Conservation (phyloP, 1,140 invertebrate species). For the Oscheius sp. region DNA sequence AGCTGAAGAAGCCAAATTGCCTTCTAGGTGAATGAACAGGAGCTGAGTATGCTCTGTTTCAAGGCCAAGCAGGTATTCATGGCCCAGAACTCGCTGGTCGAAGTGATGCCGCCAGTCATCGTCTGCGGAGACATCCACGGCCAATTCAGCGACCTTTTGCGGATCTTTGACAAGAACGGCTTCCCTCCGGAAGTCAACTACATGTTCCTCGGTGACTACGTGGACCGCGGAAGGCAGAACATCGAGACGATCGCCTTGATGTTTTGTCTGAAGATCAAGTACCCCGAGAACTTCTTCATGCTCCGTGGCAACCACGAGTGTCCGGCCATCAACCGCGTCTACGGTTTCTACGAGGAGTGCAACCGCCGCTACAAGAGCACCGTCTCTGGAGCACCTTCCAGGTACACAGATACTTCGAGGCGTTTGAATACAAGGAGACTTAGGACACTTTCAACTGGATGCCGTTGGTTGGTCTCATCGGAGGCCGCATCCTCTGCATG, state of each 20-base stretch:
- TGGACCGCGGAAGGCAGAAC: constrained; percentile 50
- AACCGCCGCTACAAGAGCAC: constrained; percentile 65
- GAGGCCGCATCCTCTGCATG: constrained; percentile 81
- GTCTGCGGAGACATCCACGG: constrained; percentile 56
- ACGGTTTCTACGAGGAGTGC: constrained; percentile 70
- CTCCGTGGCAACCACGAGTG: constrained; percentile 67
- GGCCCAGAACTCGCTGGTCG: constrained; percentile 67
- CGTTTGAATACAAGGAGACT: neutral
- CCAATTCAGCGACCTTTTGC: constrained; percentile 50
- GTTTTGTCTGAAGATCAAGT: constrained; percentile 67
- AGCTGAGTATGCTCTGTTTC: neutral
- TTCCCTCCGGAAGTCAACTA: constrained; percentile 51
- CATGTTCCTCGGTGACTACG: constrained; percentile 51
- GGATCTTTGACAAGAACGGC: constrained; percentile 64
- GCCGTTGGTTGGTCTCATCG: constrained; percentile 75
- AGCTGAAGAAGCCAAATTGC: too few relatives aligned
- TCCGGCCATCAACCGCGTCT: constrained; percentile 68
- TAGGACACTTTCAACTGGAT: constrained; percentile 63
- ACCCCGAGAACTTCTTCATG: constrained; percentile 69
- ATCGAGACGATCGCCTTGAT: constrained; percentile 66
- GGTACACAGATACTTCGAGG: neutral
- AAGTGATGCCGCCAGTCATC: constrained; percentile 66
- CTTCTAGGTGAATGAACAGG: constrained; percentile 2
- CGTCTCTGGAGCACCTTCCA: constrained; percentile 65
- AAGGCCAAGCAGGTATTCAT: constrained; percentile 63